phyloP scores from a whole-genome alignment of 1,140 invertebrate species.

The Cyrtorhinus lividipennis region DNA sequence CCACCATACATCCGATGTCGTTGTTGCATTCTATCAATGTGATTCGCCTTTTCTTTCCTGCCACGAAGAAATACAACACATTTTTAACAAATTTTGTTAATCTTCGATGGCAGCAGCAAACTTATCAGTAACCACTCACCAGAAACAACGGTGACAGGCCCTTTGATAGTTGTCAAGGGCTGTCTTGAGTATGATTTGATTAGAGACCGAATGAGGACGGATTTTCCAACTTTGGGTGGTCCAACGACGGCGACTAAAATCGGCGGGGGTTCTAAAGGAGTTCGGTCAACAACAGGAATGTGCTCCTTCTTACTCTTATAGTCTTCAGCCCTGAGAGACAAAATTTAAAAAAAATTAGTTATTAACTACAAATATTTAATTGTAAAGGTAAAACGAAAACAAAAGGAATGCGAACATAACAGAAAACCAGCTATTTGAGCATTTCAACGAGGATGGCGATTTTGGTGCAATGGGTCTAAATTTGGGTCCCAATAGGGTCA shows the following conservation, averaged over 20 bases:
- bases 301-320: slow-evolving; percentile 90
- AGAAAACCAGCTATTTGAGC: too few species aligned
- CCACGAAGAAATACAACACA: too few species aligned
- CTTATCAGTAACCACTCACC: slow-evolving; percentile 11
- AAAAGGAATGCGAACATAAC: neutral
- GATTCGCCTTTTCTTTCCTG: slow-evolving; percentile 80
- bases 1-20: slow-evolving; percentile 98
- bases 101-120: neutral
- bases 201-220: slow-evolving; percentile 78
- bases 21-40: slow-evolving; percentile 98
- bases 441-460: too few species aligned
- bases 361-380: neutral
- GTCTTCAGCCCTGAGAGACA: slow-evolving; percentile 57
- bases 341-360: slow-evolving; percentile 15
- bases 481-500: too few species aligned
- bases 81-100: too few species aligned
- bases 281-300: slow-evolving; percentile 82
- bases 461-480: too few species aligned
- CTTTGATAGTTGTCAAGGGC: slow-evolving; percentile 73
- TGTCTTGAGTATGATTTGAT: slow-evolving; percentile 85
- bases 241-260: slow-evolving; percentile 90
- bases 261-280: slow-evolving; percentile 81
- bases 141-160: slow-evolving; percentile 40
- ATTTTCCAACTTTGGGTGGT: slow-evolving; percentile 95
- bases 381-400: neutral